Conservation (phyloP, 1,140 invertebrate species). For the Aporrectodea caliginosa region DNA sequence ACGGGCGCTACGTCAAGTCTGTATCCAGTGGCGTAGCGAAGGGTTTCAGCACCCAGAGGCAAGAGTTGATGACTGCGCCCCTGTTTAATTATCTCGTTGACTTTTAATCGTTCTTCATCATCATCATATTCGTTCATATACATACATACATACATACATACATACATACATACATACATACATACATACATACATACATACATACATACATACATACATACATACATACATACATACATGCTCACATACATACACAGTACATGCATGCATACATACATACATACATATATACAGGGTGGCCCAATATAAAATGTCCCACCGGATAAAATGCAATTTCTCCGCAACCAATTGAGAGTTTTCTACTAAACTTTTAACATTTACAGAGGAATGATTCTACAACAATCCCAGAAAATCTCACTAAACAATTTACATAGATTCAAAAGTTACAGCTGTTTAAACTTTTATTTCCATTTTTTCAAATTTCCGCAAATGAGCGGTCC, state of each 20-base stretch:
- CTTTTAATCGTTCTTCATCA: not conserved
- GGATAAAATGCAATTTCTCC: too few species aligned
- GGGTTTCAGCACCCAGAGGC: not conserved
- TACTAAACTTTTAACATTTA: not conserved
- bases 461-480: too few species aligned
- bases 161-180: not conserved
- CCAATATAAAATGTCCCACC: not conserved
- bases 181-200: conserved; percentile 1
- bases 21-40: not conserved
- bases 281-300: not conserved
- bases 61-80: not conserved
- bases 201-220: conserved; percentile 3
- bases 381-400: not conserved
- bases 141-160: conserved; percentile 3
- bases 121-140: not conserved
- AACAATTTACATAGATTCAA: too few species aligned
- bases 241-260: not conserved
- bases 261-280: not conserved
- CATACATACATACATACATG: not conserved
- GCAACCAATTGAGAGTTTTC: too few species aligned
- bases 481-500: too few species aligned
- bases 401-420: too few species aligned
- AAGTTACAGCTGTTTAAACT: too few species aligned
- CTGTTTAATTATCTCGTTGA: not conserved
- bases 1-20: too few species aligned